phyloP scores from a whole-genome alignment of 35 echinoderm and acorn worm genomes.

The Acanthaster planci region DNA sequence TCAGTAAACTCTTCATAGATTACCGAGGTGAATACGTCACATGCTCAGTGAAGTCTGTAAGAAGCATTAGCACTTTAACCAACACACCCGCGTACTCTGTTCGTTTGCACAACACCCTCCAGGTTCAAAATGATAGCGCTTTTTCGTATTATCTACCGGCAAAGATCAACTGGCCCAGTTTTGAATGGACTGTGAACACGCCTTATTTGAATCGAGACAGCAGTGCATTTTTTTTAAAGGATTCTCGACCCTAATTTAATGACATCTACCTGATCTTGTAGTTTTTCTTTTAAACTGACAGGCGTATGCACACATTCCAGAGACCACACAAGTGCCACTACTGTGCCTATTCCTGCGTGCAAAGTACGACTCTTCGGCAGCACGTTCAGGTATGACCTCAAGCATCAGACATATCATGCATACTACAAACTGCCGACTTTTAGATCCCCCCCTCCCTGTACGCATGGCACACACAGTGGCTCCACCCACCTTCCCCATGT shows the following conservation, averaged over 20 bases:
- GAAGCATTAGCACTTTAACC: too few relatives aligned
- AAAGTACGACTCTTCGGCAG: slow-evolving; percentile 28
- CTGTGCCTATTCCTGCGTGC: slow-evolving; percentile 27
- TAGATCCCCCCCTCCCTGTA: too few relatives aligned
- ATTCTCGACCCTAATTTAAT: background rate
- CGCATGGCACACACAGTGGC: too few relatives aligned
- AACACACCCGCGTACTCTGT: too few relatives aligned
- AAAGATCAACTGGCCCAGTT: background rate
- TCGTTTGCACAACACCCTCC: too few relatives aligned
- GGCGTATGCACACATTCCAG: slow-evolving; percentile 41
- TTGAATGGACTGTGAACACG: background rate
- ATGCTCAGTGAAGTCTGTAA: too few relatives aligned
- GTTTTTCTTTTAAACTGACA: background rate
- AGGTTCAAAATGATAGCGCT: background rate
- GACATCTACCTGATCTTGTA: background rate
- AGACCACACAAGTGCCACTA: slow-evolving; percentile 38
- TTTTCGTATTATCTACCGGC: background rate
- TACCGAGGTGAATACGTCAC: too few relatives aligned
- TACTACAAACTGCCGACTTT: too few relatives aligned
- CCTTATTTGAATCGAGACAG: too few relatives aligned
- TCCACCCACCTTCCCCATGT: too few relatives aligned
- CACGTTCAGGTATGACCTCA: slow-evolving; percentile 17
- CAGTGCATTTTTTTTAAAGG: background rate
- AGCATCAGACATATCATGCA: too few relatives aligned
- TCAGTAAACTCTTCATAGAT: too few relatives aligned